Percentiles rank a stretch among this genome's conserved stretches.
phyloP scores from a whole-genome alignment of 2,888 invertebrate genomes.

The Dicranocentrus wangi region DNA sequence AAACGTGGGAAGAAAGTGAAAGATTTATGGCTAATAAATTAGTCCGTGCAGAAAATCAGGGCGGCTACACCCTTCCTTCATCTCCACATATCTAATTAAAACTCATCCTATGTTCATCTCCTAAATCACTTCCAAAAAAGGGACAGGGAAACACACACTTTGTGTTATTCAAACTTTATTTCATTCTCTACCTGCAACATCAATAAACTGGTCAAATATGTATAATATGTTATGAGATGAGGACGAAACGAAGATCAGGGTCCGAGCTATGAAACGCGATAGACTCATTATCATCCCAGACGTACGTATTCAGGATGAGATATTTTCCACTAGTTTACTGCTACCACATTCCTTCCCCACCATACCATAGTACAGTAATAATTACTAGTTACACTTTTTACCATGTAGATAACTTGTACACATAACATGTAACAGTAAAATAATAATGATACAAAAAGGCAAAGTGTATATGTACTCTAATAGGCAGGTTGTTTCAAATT shows the following conservation, averaged over 20 bases:
- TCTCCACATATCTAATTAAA: conserved; percentile 54
- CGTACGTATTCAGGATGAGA: too few relatives aligned
- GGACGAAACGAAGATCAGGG: too few relatives aligned
- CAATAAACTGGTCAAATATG: conserved; percentile 15
- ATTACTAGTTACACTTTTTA: too few relatives aligned
- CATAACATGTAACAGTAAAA: too few relatives aligned
- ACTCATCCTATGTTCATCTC: conserved; percentile 60
- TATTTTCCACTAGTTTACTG: too few relatives aligned
- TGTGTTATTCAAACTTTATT: conserved; percentile 24
- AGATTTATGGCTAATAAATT: conserved; percentile 59
- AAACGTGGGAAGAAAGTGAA: conserved; percentile 58
- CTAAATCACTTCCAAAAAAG: conserved; percentile 57
- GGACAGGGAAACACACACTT: conserved; percentile 47
- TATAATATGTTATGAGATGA: too few relatives aligned
- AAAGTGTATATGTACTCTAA: too few relatives aligned
- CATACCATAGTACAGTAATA: too few relatives aligned
- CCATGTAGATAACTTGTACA: too few relatives aligned
- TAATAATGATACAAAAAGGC: too few relatives aligned
- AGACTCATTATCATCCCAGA: neutral
- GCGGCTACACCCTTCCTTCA: conserved; percentile 55
- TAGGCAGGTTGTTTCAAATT: neutral
- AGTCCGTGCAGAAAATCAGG: conserved; percentile 50
- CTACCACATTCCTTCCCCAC: too few relatives aligned
- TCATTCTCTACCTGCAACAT: conserved; percentile 3
- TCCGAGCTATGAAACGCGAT: too few relatives aligned